phyloP scores from a whole-genome alignment of 2,797 vertebrate genomes.

The Tauraco hartlaubi region DNA sequence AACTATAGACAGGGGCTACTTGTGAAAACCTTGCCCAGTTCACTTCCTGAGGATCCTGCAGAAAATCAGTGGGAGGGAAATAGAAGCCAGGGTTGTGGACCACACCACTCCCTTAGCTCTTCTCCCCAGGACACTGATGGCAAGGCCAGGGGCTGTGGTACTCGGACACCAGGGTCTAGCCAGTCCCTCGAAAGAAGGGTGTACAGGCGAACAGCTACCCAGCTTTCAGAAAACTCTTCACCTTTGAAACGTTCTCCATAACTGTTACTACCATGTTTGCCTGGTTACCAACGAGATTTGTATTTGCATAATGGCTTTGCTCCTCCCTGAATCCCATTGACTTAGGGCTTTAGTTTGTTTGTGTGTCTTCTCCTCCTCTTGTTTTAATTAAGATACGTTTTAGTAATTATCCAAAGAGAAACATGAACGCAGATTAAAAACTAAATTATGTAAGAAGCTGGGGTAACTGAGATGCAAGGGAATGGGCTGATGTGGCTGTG shows the following conservation, averaged over 20 bases:
- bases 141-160: not conserved
- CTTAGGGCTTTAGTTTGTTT: not conserved
- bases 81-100: not conserved
- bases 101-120: not conserved
- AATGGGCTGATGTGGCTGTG: not conserved
- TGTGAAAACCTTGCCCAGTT: not conserved
- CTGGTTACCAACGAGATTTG: not conserved
- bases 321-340: not conserved
- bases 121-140: not conserved
- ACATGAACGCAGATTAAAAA: not conserved
- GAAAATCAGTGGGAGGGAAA: not conserved
- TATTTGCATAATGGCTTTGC: not conserved
- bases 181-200: not conserved
- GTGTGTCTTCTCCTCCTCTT: not conserved
- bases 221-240: not conserved
- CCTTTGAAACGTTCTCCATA: not conserved
- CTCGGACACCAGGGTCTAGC: not conserved
- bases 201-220: not conserved
- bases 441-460: not conserved
- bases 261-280: not conserved
- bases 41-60: not conserved
- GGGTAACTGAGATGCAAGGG: not conserved
- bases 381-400: constrained; percentile 31
- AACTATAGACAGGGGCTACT: not conserved
- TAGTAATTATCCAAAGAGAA: not conserved